These are phyloP conservation scores for Leptocoma aspasia DNA, from an alignment of 2,113 vertebrate genomes.

Conservation along the genomic window DNA sequence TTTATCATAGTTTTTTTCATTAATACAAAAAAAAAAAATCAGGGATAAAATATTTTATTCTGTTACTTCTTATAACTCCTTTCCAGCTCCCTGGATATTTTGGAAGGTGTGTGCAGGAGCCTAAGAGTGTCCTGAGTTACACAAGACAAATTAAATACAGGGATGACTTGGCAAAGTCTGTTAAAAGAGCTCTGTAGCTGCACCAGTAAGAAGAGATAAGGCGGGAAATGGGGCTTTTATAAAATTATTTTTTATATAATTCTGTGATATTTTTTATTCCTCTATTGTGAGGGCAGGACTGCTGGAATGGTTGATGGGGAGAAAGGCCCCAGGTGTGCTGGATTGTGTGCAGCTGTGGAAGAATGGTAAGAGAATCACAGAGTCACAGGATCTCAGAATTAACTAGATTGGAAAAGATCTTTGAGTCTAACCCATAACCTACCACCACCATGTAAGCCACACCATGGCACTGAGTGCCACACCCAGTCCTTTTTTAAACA, in stretches of 20 bases:
- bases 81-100: not conserved
- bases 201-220: not conserved
- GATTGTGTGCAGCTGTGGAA: not conserved
- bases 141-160: not conserved
- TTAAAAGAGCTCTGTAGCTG: not conserved
- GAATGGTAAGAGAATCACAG: too few species aligned
- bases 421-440: not conserved
- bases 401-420: not conserved
- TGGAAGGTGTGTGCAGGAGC: not conserved
- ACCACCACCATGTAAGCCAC: not conserved
- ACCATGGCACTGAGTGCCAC: too few species aligned
- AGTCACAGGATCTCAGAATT: not conserved
- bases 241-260: too few species aligned
- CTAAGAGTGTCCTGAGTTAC: not conserved
- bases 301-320: not conserved
- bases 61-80: not conserved
- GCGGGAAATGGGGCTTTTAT: rapidly evolving
- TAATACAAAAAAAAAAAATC: not conserved
- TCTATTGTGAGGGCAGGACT: not conserved
- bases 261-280: too few species aligned
- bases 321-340: not conserved
- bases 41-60: not conserved
- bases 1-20: not conserved
- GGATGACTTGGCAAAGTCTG: not conserved
- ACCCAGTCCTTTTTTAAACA: not conserved